Evolutionary conservation across 1,140 invertebrate species (phyloP), one percentile per base, ranked within the genome.

Genomic region (Battus philenor): DNA sequence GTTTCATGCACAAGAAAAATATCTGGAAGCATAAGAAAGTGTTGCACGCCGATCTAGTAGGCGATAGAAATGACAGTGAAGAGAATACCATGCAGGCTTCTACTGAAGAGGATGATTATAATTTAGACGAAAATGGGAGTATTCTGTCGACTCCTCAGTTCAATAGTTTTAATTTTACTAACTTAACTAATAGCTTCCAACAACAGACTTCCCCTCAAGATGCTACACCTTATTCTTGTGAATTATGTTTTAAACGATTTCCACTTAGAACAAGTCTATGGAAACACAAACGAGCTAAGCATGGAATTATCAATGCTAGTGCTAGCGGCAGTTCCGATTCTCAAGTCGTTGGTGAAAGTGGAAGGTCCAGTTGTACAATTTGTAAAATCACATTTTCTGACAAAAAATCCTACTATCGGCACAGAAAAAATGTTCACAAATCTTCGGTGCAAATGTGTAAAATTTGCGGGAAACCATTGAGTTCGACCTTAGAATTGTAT

Each of bases 11-110:
- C 39, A 87, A 87, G 60, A 87, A 87, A 49, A 87, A 87, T 58
- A 87, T 87, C 44, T 87, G 86, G 86, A 87, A 87, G 47, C 86
- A 87, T 46, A 87, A 87, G 51, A 87, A 87, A 55, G 82, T 87
- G 3, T 59, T 87, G 13, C 86, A 87, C 45, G 80, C 86, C 1
- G 82, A 87, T 45, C 49, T 86, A 13, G 53, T 86, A 7, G 68
- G 59, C 26, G 69, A 83, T 13, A 65, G 70, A 53, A 63, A 73
- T 46, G 69, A 77, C 34, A 74, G 77, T 47, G 74, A 85, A 48
- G 73, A 83, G 41, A 76, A 83, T 39, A 80, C 78, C 2, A 84
- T 86, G 76, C 73, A 78, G 22, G 79, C 72, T 0, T 86, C 86
- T 9, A 86, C 81, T 1, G 84, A 86, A 59, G 86, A 86, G 38